Conservation (phyloP, 1,140 invertebrate genomes). For the Drosophila ambigua region DNA sequence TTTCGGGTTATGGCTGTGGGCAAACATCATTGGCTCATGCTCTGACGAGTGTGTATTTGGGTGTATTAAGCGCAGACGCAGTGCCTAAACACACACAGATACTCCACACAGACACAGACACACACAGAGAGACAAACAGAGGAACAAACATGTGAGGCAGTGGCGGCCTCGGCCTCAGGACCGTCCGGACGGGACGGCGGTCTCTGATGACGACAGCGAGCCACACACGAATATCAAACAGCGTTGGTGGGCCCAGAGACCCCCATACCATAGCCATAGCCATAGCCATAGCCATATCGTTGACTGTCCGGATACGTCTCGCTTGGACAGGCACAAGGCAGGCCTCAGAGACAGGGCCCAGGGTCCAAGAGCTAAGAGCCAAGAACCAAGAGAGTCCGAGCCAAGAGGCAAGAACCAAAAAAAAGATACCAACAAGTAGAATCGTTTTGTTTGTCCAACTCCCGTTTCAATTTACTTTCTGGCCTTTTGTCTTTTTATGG, state of each 20-base stretch:
- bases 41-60: conserved; percentile 31
- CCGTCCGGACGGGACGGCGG: conserved; percentile 31
- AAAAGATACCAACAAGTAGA: conserved; percentile 44
- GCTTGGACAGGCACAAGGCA: conserved; percentile 21
- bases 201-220: conserved; percentile 28
- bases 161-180: conserved; percentile 60
- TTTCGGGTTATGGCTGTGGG: conserved; percentile 53
- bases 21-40: conserved; percentile 46
- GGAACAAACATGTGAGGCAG: conserved; percentile 52
- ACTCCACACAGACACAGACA: conserved; percentile 29
- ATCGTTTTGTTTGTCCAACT: conserved; percentile 49
- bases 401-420: conserved; percentile 23
- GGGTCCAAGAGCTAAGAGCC: conserved; percentile 14
- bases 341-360: conserved; percentile 22
- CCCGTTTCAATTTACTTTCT: conserved; percentile 17
- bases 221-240: conserved; percentile 72
- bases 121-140: conserved; percentile 35
- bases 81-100: conserved; percentile 66
- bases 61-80: conserved; percentile 68
- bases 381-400: conserved; percentile 1
- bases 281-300: not conserved
- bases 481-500: conserved; percentile 47
- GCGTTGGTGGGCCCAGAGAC: conserved; percentile 70
- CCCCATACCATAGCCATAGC: conserved; percentile 16
- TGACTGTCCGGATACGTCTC: conserved; percentile 34